Percentiles rank a stretch among this genome's conserved stretches.
Evolutionary conservation across 2,797 vertebrate species (phyloP).

Genomic region (Falco biarmicus): DNA sequence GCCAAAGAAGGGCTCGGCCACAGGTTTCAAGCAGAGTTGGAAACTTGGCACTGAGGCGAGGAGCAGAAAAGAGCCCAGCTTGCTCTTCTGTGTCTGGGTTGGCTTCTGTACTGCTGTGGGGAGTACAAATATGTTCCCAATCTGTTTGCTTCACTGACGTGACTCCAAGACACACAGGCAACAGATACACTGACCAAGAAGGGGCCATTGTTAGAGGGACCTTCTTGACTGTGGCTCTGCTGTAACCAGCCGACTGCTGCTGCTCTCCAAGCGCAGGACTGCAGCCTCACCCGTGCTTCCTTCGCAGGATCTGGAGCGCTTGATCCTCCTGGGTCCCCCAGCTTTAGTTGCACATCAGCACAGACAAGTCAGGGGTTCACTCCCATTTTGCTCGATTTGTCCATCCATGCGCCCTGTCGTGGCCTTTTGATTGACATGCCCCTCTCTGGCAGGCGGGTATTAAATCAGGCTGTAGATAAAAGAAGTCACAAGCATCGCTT

Average conservation of each 20-base stretch:
- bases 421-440: not conserved
- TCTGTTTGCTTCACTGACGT: conserved; percentile 40
- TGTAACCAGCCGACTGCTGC: not conserved
- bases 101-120: conserved; percentile 42
- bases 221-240: not conserved
- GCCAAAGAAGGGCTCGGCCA: not conserved
- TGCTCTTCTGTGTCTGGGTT: conserved; percentile 33
- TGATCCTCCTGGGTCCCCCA: fast-evolving
- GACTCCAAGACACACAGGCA: conserved; percentile 52
- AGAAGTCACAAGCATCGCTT: not conserved
- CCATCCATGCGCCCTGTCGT: not conserved
- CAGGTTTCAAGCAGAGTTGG: conserved; percentile 39
- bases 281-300: not conserved
- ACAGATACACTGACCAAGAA: conserved; percentile 44
- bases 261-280: not conserved
- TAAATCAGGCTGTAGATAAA: not conserved
- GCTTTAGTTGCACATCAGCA: not conserved
- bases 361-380: not conserved
- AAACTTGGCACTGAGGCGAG: not conserved
- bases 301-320: not conserved
- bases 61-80: conserved; percentile 50
- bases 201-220: conserved; percentile 59
- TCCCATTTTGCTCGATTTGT: not conserved
- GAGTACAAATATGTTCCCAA: conserved; percentile 60
- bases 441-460: not conserved